phyloP scores from a whole-genome alignment of 1,140 invertebrate species.

The Helicoverpa zea region DNA sequence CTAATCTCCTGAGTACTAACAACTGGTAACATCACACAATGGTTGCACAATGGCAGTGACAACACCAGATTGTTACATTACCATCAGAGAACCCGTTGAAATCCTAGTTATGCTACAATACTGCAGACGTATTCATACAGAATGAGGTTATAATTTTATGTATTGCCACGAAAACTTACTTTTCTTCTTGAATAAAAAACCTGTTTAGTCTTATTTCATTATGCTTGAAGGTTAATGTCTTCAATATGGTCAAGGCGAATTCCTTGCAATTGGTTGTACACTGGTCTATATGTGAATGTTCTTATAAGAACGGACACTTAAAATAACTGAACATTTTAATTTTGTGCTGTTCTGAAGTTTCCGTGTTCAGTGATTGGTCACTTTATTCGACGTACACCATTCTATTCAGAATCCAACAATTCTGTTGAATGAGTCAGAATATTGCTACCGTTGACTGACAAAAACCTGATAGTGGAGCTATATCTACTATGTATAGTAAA shows the following conservation, averaged over 20 bases:
- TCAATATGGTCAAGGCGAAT: slow-evolving; percentile 79
- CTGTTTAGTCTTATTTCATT: slow-evolving; percentile 71
- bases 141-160: background rate
- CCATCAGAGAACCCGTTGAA: background rate
- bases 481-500: slow-evolving; percentile 58
- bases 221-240: slow-evolving; percentile 72
- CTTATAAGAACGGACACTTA: slow-evolving; percentile 44
- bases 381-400: slow-evolving; percentile 60
- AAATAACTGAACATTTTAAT: slow-evolving; percentile 51
- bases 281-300: slow-evolving; percentile 52
- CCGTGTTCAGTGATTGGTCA: slow-evolving; percentile 61
- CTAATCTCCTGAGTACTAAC: slow-evolving; percentile 57
- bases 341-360: slow-evolving; percentile 44
- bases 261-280: slow-evolving; percentile 69
- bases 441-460: slow-evolving; percentile 57
- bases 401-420: slow-evolving; percentile 75
- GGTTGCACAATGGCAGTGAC: slow-evolving; percentile 13
- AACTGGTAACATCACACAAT: slow-evolving; percentile 41
- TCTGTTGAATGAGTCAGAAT: slow-evolving; percentile 70
- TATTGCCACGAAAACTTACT: slow-evolving; percentile 31
- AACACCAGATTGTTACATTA: slow-evolving; percentile 29
- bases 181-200: slow-evolving; percentile 56
- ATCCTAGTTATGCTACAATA: background rate
- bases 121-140: background rate
- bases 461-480: slow-evolving; percentile 62